A percentile compares a stretch with the other conserved stretches of the same genome.
Evolutionary conservation across 2,113 vertebrate genomes (phyloP).

Genomic region (Lutjanus erythropterus): DNA sequence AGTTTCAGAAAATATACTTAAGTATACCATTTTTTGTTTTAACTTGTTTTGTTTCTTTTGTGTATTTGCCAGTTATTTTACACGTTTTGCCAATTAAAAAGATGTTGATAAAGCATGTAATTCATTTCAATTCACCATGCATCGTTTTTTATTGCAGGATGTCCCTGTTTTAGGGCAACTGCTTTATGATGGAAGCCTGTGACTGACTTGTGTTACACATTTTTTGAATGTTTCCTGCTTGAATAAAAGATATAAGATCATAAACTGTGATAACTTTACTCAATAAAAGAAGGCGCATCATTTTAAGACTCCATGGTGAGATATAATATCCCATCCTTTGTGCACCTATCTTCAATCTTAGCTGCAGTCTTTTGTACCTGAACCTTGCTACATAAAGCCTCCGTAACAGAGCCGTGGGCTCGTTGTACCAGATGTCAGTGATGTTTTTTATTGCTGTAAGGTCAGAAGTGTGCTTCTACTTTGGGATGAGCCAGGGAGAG

Average conservation of each 20-base stretch:
- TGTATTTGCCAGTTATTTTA: no score
- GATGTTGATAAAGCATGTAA: no score
- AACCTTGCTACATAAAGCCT: conserved; percentile 41
- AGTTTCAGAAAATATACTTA: no score
- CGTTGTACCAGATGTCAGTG: conserved; percentile 43
- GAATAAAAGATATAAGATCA: not conserved
- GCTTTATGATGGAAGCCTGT: not conserved
- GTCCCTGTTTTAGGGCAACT: not conserved
- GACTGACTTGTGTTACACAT: not conserved
- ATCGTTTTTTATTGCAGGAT: not conserved
- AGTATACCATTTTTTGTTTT: no score
- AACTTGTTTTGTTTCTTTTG: no score
- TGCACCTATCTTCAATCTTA: not conserved
- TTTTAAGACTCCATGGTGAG: conserved; percentile 20
- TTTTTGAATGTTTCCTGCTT: conserved; percentile 3
- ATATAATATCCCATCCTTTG: conserved; percentile 19
- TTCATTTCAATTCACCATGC: not conserved
- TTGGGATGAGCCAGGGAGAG: conserved; percentile 23
- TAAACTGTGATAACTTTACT: conserved; percentile 12
- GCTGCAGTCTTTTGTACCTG: conserved; percentile 34
- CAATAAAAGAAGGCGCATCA: not conserved
- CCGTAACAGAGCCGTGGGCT: not conserved
- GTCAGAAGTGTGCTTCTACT: conserved; percentile 16
- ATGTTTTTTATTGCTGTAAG: conserved; percentile 46
- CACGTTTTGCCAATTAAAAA: no score